Conservation (phyloP, 1,140 invertebrate species). For the Halesus radiatus region DNA sequence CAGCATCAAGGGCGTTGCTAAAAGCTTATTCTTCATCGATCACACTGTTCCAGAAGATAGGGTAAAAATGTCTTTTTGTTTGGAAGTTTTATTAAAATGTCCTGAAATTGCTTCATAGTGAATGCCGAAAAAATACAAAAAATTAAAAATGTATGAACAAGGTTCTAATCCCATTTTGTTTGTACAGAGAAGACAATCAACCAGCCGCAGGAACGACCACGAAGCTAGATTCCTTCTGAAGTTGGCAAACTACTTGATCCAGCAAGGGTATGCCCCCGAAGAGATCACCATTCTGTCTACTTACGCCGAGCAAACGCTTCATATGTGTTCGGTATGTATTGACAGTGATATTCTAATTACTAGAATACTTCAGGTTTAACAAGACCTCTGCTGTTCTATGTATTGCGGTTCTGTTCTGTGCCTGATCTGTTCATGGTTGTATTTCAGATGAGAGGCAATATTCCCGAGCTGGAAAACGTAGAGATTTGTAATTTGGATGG, state of each 20-base stretch:
- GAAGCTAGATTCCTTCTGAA: conserved; percentile 73
- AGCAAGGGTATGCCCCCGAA: conserved; percentile 71
- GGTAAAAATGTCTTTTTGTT: too few species aligned
- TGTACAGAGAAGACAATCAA: conserved; percentile 67
- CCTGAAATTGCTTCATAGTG: too few species aligned
- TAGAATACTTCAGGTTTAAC: too few species aligned
- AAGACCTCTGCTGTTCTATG: too few species aligned
- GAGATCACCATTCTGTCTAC: conserved; percentile 79
- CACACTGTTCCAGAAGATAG: conserved; percentile 71
- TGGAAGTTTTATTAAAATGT: too few species aligned
- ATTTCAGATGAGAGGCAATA: neutral
- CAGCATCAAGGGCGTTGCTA: conserved; percentile 67
- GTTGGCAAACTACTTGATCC: conserved; percentile 74
- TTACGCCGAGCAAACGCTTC: conserved; percentile 77
- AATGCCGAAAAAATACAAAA: too few species aligned
- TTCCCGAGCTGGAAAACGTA: conserved; percentile 60
- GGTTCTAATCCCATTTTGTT: neutral
- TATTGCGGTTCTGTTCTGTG: too few species aligned
- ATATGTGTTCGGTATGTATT: conserved; percentile 61
- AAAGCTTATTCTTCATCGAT: conserved; percentile 75
- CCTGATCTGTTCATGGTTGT: neutral
- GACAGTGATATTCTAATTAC: too few species aligned
- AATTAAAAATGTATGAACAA: too few species aligned
- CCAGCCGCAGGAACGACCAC: conserved; percentile 72
- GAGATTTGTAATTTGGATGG: conserved; percentile 83